Conservation (phyloP, 2,797 vertebrate genomes). For the Huso huso region DNA sequence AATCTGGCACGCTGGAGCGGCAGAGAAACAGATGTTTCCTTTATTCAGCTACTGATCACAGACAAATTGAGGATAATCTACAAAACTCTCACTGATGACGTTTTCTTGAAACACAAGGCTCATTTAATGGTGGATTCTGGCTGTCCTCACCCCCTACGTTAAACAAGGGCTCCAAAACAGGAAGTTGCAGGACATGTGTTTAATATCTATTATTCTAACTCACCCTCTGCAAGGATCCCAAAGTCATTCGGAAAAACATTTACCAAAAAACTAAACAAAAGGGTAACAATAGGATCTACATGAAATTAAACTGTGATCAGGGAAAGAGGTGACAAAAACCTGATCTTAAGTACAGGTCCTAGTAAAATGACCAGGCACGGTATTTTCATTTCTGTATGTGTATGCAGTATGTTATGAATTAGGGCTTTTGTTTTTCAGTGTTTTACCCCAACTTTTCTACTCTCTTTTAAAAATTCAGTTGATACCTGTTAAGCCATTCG, state of each 20-base stretch:
- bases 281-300: too few relatives aligned
- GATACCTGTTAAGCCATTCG: too few relatives aligned
- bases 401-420: too few relatives aligned
- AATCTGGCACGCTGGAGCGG: conserved; percentile 47
- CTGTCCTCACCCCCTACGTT: conserved; percentile 26
- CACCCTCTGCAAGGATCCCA: conserved; percentile 22
- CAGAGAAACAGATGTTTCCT: conserved; percentile 76
- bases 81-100: conserved; percentile 33
- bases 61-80: conserved; percentile 29
- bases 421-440: too few relatives aligned
- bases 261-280: too few relatives aligned
- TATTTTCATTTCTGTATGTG: too few relatives aligned
- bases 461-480: too few relatives aligned
- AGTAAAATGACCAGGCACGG: too few relatives aligned
- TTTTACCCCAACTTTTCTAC: too few relatives aligned
- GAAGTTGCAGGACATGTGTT: conserved; percentile 38
- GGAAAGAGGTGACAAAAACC: too few relatives aligned
- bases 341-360: too few relatives aligned
- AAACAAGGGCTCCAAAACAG: conserved; percentile 39
- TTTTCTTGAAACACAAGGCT: conserved; percentile 30
- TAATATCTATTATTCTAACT: conserved; percentile 45
- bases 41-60: conserved; percentile 48
- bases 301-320: too few relatives aligned
- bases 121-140: conserved; percentile 33
- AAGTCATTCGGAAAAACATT: conserved; percentile 5